Conservation (phyloP, 53 echinoderm and acorn worm genomes). For the Astropecten irregularis region DNA sequence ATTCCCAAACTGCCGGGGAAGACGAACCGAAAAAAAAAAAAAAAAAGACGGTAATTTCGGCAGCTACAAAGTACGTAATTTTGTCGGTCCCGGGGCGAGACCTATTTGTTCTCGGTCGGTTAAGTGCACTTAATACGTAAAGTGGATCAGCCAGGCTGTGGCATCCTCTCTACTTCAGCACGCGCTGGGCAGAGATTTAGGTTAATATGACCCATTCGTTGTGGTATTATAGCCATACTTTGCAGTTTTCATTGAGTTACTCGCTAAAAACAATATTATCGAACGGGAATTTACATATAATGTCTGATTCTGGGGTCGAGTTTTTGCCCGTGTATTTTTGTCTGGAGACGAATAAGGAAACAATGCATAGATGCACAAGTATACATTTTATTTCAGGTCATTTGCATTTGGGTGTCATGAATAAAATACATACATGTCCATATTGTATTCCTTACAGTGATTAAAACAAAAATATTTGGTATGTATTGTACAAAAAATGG, state of each 20-base stretch:
- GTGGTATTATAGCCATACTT: not conserved
- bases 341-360: too few relatives aligned
- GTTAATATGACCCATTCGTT: conserved; percentile 14
- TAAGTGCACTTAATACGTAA: conserved; percentile 46
- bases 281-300: too few relatives aligned
- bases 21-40: too few relatives aligned
- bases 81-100: not conserved
- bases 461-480: too few relatives aligned
- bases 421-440: too few relatives aligned
- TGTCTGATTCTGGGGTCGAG: too few relatives aligned
- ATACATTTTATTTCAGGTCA: too few relatives aligned
- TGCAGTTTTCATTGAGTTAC: not conserved
- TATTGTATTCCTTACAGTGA: too few relatives aligned
- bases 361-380: too few relatives aligned
- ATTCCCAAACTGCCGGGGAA: not conserved
- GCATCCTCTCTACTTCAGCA: not conserved
- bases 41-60: not conserved
- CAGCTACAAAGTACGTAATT: conserved; percentile 19
- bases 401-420: too few relatives aligned
- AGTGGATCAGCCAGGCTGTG: conserved; percentile 13
- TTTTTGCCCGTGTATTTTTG: too few relatives aligned
- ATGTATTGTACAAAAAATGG: too few relatives aligned
- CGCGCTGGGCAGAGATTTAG: not conserved
- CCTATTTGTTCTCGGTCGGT: conserved; percentile 37
- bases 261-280: not conserved